These are phyloP conservation scores for Zophobas morio DNA, from an alignment of 1,140 invertebrate genomes.

Conservation along the genomic window DNA sequence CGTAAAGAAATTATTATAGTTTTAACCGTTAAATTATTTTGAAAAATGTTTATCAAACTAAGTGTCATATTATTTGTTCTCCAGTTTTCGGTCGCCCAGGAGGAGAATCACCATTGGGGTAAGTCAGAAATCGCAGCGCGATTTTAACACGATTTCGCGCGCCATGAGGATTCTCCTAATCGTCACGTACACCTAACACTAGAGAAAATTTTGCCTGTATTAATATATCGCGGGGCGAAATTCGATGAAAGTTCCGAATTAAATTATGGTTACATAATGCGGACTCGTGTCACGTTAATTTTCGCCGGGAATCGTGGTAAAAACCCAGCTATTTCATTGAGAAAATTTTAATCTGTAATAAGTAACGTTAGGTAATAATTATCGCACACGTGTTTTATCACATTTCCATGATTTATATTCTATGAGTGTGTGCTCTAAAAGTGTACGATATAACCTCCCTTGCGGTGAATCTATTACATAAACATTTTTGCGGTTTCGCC, in stretches of 20 bases:
- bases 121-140: slow-evolving; percentile 51
- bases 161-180: slow-evolving; percentile 51
- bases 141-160: slow-evolving; percentile 50
- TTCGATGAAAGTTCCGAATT: background rate
- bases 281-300: no score
- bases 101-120: slow-evolving; percentile 59
- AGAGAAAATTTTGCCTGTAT: background rate
- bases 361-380: no score
- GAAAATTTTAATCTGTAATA: no score
- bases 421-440: background rate
- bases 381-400: background rate
- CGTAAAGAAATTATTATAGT: slow-evolving; percentile 27
- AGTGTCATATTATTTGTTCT: slow-evolving; percentile 50
- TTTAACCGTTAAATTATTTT: slow-evolving; percentile 30
- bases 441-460: background rate
- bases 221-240: background rate
- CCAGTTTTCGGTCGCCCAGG: slow-evolving; percentile 17
- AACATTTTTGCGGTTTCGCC: slow-evolving; percentile 21
- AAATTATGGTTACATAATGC: slow-evolving; percentile 6
- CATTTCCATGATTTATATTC: background rate
- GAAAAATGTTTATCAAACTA: slow-evolving; percentile 60
- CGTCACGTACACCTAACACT: slow-evolving; percentile 58
- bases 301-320: no score
- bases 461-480: slow-evolving; percentile 20
- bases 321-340: no score